A percentile compares a stretch with the other conserved stretches of the same genome.
These are phyloP conservation scores for Rhagonycha lutea DNA, from an alignment of 2,888 invertebrate species.

Conservation along the genomic window DNA sequence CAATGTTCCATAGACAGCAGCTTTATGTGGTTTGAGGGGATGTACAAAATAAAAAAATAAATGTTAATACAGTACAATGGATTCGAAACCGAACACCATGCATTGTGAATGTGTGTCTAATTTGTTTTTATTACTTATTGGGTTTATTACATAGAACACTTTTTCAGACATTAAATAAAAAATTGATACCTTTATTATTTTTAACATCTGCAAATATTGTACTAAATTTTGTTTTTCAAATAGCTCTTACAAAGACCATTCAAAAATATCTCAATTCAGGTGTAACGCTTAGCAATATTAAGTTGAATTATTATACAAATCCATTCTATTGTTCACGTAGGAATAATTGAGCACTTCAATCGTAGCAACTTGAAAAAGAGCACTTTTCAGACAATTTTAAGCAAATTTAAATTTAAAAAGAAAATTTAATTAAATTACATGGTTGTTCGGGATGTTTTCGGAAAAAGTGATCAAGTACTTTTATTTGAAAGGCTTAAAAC, in stretches of 20 bases:
- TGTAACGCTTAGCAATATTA: neutral
- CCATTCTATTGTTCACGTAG: neutral
- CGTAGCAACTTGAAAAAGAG: too few species aligned
- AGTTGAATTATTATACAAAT: neutral
- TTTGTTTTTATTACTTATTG: constrained; percentile 24
- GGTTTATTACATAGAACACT: neutral
- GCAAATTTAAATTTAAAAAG: too few species aligned
- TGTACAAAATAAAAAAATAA: constrained; percentile 33
- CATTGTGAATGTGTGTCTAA: constrained; percentile 27
- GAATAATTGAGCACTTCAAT: too few species aligned
- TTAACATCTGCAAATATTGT: neutral
- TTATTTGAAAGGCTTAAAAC: too few species aligned
- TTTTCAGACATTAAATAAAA: neutral
- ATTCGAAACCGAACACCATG: constrained; percentile 25
- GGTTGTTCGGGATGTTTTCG: too few species aligned
- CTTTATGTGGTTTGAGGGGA: constrained; percentile 26
- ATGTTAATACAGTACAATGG: constrained; percentile 31
- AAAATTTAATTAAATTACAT: too few species aligned
- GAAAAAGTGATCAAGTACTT: too few species aligned
- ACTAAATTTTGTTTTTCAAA: neutral
- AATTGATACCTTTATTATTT: neutral
- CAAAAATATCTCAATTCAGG: neutral
- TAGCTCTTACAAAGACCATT: neutral
- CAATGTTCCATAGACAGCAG: constrained; percentile 35
- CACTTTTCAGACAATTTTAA: too few species aligned